Evolutionary conservation across 1,140 invertebrate genomes (phyloP).

Genomic region (Nephila pilipes): DNA sequence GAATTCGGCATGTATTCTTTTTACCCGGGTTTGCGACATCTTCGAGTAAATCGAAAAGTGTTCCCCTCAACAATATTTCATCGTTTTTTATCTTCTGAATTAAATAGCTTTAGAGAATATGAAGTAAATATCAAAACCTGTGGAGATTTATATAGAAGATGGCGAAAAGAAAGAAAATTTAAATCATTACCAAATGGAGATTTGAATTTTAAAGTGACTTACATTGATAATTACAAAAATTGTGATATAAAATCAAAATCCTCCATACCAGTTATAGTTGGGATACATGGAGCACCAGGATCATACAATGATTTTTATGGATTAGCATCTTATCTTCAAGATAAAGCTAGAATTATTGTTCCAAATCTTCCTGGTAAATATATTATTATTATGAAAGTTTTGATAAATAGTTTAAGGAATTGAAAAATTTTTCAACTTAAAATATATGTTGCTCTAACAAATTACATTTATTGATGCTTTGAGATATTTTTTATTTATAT

Average conservation of each 20-base stretch:
- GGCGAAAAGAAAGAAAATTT: constrained; percentile 69
- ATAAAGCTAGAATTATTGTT: constrained; percentile 69
- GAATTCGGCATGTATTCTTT: background rate
- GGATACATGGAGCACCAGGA: constrained; percentile 78
- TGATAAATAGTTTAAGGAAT: too few relatives aligned
- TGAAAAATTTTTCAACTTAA: too few relatives aligned
- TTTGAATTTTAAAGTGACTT: constrained; percentile 71
- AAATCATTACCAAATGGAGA: constrained; percentile 43
- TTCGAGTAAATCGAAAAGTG: background rate
- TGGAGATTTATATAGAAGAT: constrained; percentile 73
- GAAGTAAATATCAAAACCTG: constrained; percentile 73
- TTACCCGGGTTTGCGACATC: background rate
- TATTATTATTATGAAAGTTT: too few relatives aligned
- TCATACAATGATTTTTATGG: constrained; percentile 74
- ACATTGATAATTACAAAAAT: constrained; percentile 71
- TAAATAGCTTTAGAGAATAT: background rate
- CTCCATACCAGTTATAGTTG: constrained; percentile 38
- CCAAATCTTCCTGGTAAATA: constrained; percentile 77
- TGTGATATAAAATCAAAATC: background rate
- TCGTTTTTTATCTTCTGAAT: background rate
- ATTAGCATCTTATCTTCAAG: constrained; percentile 68
- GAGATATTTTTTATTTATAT: too few relatives aligned
- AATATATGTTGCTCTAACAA: too few relatives aligned
- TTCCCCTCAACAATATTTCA: background rate
- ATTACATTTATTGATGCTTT: too few relatives aligned